Conservation (phyloP, 2,888 invertebrate species). For the Tillus elongatus region DNA sequence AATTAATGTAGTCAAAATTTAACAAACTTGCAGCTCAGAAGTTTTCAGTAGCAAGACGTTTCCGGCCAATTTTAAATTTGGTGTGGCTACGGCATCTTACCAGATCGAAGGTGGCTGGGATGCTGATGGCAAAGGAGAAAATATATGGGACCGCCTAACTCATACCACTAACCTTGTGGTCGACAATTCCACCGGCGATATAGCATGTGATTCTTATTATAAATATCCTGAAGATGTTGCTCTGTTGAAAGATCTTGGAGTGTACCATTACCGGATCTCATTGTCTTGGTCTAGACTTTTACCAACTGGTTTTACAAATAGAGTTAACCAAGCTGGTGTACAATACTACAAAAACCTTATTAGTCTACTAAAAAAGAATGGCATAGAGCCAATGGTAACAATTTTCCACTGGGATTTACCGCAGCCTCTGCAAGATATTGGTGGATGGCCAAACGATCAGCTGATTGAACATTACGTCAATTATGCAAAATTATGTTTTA, state of each 20-base stretch:
- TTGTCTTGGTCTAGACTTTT: slow-evolving; percentile 58
- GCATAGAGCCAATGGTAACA: slow-evolving; percentile 49
- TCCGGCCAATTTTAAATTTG: slow-evolving; percentile 27
- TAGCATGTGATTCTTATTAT: slow-evolving; percentile 58
- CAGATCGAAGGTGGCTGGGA: slow-evolving; percentile 39
- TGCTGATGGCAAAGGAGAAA: slow-evolving; percentile 46
- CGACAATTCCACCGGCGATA: slow-evolving; percentile 50
- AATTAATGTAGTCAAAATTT: no score
- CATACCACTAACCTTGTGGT: no score
- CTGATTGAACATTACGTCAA: slow-evolving; percentile 48
- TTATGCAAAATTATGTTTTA: slow-evolving; percentile 44
- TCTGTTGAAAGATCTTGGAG: slow-evolving; percentile 40
- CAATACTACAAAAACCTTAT: slow-evolving; percentile 55
- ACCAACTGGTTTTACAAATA: slow-evolving; percentile 46
- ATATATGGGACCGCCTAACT: slow-evolving; percentile 59
- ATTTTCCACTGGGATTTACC: slow-evolving; percentile 50
- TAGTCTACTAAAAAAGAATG: slow-evolving; percentile 45
- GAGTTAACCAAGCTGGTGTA: slow-evolving; percentile 50
- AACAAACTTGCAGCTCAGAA: no score
- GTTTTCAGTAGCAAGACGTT: slow-evolving; percentile 18
- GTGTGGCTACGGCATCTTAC: slow-evolving; percentile 30
- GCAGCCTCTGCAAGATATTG: slow-evolving; percentile 39
- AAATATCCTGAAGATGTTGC: slow-evolving; percentile 50
- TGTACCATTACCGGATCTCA: slow-evolving; percentile 48
- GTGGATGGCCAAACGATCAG: slow-evolving; percentile 45